Evolutionary conservation across 1,140 invertebrate genomes (phyloP).

Genomic region (Drosophila punjabiensis): DNA sequence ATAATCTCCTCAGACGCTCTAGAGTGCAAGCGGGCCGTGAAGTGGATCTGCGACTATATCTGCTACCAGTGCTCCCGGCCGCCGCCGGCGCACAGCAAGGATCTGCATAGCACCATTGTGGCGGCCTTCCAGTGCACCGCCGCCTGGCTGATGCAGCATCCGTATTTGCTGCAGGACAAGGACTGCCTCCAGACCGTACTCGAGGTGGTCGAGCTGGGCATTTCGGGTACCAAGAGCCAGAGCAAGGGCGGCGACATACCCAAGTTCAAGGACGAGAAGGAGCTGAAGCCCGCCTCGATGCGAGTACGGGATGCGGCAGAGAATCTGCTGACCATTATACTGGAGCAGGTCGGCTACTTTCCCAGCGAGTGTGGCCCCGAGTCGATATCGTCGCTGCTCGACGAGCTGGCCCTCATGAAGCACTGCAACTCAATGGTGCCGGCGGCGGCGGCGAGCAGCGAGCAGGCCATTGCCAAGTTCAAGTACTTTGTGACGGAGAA

Average conservation of each 20-base stretch:
- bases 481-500: conserved; percentile 97
- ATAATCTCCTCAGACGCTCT: conserved; percentile 89
- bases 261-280: conserved; percentile 98
- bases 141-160: conserved; percentile 96
- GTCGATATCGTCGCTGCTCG: conserved; percentile 93
- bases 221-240: conserved; percentile 96
- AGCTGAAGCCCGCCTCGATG: conserved; percentile 97
- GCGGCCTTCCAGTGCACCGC: conserved; percentile 96
- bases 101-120: conserved; percentile 98
- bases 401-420: conserved; percentile 94
- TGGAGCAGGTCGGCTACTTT: conserved; percentile 96
- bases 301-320: conserved; percentile 98
- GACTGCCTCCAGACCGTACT: conserved; percentile 96
- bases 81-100: conserved; percentile 97
- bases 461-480: conserved; percentile 87
- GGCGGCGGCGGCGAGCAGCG: conserved; percentile 60
- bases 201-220: conserved; percentile 98
- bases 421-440: conserved; percentile 88
- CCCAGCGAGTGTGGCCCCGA: conserved; percentile 93
- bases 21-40: conserved; percentile 96
- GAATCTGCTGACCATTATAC: conserved; percentile 94
- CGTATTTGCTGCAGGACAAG: conserved; percentile 94
- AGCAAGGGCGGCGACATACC: conserved; percentile 95
- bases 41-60: conserved; percentile 99
- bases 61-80: conserved; percentile 97